Evolutionary conservation across 2,888 invertebrate species (phyloP), one percentile per base, ranked within the genome.

Genomic region (Stegana nigrithorax): DNA sequence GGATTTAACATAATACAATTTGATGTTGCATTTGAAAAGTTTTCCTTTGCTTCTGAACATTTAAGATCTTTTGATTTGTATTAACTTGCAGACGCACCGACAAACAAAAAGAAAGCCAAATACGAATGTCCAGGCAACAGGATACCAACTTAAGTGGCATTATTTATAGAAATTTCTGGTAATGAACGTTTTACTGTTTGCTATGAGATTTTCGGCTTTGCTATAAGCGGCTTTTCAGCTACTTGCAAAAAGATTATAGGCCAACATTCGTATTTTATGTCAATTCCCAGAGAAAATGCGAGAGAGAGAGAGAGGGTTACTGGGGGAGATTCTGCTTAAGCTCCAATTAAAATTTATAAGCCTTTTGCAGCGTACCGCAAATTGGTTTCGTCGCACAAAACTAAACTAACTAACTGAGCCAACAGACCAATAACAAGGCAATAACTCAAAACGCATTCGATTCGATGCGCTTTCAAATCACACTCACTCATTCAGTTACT

Each of bases 341-440:
- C 21, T 23, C 47, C 47, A 47, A 47, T 47, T 47, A 47, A 47
- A 47, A 47, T 47, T 47, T 47, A 47, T 47, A 23, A 23, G 21
- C 23, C 47, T 47, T 23, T 17, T 17, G 39, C n/a, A 39, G 39
- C 39, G 17, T 39, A 39, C 14, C 17, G n/a, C 17, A 10, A n/a
- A 39, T 39, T 39, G n/a, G n/a, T n/a, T n/a, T 36, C n/a, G 36
- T 36, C 2, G n/a, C n/a, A n/a, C 10, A 36, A 36, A 36, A 36
- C 36, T 36, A 10, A 36, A 36, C n/a, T 36, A n/a, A n/a, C n/a
- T n/a, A 36, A 36, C 36, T 36, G 4, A 36, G 36, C 36, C n/a
- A n/a, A n/a, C n/a, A n/a, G n/a, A n/a, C n/a, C 36, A 36, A 7
- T 36, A 0, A 10, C 4, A 36, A n/a, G 6, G 1, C 21, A 10